Base-by-base conservation (phyloP, 2,113 vertebrate genomes). In the Ammodytes dubius region DNA sequence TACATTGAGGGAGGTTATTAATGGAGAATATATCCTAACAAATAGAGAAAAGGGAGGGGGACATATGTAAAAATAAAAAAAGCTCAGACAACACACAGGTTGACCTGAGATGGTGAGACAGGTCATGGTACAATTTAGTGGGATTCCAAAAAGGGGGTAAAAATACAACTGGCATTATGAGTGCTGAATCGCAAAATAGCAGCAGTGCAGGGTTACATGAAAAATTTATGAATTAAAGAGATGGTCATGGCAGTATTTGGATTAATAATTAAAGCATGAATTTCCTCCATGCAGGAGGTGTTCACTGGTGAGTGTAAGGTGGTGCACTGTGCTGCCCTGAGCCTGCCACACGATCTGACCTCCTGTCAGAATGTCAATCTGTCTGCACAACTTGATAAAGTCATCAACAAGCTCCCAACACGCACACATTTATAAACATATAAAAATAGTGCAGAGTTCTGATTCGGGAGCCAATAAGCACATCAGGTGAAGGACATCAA, bases 251-350 rank as follows among this genome's bases (percentile, higher is more conserved):
- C 81, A 90, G 82, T 13, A 74, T 64, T 17, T 89, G 77, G 83
- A 93, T 92, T 86, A 91, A 87, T 91, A 82, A 91, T 88, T 73
- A 79, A 68, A 47, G 54, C 73, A 65, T 83, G 70, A 74, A 83
- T 88, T 88, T 74, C 70, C 60, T 70, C 67, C 17, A 46, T 64
- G 74, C 70, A 58, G 54, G 42, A 52, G 66, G 73, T 65, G 85
- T 66, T 82, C 73, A 17, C 72, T 39, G 63, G 71, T 63, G 46
- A 27, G 43, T 77, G 91, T 82, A 63, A 76, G 58, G 72, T 37
- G 43, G 13, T 47, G 74, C 27, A 66, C 52, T 66, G 52, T 53
- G 45, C 37, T 45, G 45, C 53, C 54, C 69, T 14, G 37, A 82
- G 68, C 5, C 6, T 50, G 35, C 0, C 0, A 58, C 57, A 63